Conservation (phyloP, 2,888 invertebrate species). For the Palloptera scutellata region DNA sequence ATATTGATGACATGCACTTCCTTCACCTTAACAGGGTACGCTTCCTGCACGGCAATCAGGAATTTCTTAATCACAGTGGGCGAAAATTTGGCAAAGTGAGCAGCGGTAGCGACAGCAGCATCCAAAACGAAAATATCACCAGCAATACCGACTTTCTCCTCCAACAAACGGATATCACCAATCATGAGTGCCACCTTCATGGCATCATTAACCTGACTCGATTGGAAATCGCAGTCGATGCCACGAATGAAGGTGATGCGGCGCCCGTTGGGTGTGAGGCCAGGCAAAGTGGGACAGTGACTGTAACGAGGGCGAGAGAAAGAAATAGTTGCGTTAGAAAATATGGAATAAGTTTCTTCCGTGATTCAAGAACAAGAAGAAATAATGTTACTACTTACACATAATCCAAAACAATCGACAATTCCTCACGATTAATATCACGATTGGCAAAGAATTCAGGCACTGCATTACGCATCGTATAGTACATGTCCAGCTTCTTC, state of each 20-base stretch:
- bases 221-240: constrained; percentile 73
- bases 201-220: constrained; percentile 77
- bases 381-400: constrained; percentile 75
- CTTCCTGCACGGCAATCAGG: constrained; percentile 85
- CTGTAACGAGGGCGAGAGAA: constrained; percentile 64
- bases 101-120: constrained; percentile 79
- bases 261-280: constrained; percentile 81
- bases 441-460: constrained; percentile 84
- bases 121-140: constrained; percentile 85
- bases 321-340: not conserved
- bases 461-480: constrained; percentile 82
- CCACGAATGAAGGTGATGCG: constrained; percentile 80
- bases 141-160: constrained; percentile 82
- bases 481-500: constrained; percentile 86
- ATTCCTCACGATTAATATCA: constrained; percentile 76
- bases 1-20: constrained; percentile 87
- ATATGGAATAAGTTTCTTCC: not conserved
- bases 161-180: constrained; percentile 80
- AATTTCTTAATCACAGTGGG: constrained; percentile 85
- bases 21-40: constrained; percentile 87
- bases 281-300: constrained; percentile 81
- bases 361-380: not conserved
- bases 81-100: constrained; percentile 85
- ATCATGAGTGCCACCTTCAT: constrained; percentile 87
- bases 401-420: constrained; percentile 73